Percentiles rank a stretch among this genome's conserved stretches.
Evolutionary conservation across 2,888 invertebrate genomes (phyloP).

Genomic region (Temnothorax rugatulus): DNA sequence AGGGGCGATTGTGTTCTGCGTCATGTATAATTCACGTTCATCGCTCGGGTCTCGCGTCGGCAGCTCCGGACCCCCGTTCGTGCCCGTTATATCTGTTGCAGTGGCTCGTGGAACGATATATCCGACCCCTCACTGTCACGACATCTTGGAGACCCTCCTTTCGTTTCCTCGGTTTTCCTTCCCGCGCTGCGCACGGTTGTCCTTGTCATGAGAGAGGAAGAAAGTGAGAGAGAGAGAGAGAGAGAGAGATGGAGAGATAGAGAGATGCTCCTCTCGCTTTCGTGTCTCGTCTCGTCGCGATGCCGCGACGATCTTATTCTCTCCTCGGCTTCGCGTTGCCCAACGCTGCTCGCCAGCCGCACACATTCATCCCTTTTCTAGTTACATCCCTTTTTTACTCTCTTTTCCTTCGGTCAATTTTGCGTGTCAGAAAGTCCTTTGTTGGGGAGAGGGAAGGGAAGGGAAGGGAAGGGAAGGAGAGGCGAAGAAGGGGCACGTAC

Average conservation of each 20-base stretch:
- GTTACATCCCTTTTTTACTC: constrained; percentile 49
- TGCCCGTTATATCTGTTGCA: constrained; percentile 78
- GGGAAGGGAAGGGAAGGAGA: no score
- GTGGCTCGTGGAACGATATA: constrained; percentile 71
- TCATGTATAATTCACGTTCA: constrained; percentile 82
- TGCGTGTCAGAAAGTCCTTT: constrained; percentile 74
- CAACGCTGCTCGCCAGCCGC: constrained; percentile 20
- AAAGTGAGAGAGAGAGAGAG: background rate
- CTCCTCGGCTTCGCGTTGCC: constrained; percentile 26
- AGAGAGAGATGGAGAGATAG: background rate
- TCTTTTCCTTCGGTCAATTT: constrained; percentile 72
- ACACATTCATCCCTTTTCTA: constrained; percentile 44
- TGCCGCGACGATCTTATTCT: constrained; percentile 3
- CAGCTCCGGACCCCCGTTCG: constrained; percentile 75
- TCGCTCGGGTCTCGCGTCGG: constrained; percentile 81
- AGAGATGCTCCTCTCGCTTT: background rate
- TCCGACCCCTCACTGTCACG: constrained; percentile 75
- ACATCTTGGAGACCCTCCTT: constrained; percentile 72
- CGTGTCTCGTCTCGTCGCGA: background rate
- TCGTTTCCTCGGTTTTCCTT: constrained; percentile 44
- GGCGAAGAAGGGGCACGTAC: constrained; percentile 29
- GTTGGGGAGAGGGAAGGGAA: constrained; percentile 36
- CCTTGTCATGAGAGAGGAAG: background rate
- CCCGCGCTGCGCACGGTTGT: constrained; percentile 5
- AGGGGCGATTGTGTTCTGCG: constrained; percentile 83